These are phyloP conservation scores for Drosophila prosaltans DNA, from an alignment of 1,140 invertebrate species.

Conservation along the genomic window DNA sequence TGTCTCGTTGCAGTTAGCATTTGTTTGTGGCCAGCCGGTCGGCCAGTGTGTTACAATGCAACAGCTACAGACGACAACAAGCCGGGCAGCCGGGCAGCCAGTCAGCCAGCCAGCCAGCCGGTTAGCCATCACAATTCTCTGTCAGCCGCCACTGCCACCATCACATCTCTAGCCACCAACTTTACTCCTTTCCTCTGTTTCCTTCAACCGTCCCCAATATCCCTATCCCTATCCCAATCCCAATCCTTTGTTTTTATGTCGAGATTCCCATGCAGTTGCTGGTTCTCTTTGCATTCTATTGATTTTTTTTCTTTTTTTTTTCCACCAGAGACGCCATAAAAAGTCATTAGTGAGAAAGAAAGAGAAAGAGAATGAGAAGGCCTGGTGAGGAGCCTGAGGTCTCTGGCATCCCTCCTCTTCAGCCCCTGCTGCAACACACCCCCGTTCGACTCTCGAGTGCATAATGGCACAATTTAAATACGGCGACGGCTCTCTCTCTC, in stretches of 20 bases:
- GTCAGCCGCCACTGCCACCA: constrained; percentile 4
- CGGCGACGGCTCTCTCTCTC: constrained; percentile 44
- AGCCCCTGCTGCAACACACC: no score
- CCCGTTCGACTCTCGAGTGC: constrained; percentile 49
- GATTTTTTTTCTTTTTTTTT: constrained; percentile 63
- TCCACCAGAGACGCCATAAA: constrained; percentile 64
- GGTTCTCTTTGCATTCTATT: constrained; percentile 69
- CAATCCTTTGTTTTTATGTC: constrained; percentile 51
- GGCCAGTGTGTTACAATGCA: constrained; percentile 81
- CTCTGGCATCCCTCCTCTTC: neutral
- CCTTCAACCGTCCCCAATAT: no score
- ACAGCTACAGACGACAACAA: constrained; percentile 70
- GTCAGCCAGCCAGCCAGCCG: constrained; percentile 29
- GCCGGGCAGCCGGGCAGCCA: constrained; percentile 28
- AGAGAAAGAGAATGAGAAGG: neutral
- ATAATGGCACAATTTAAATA: constrained; percentile 81
- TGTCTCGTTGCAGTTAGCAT: constrained; percentile 52
- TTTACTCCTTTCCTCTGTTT: no score
- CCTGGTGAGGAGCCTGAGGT: constrained; percentile 2
- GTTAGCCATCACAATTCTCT: constrained; percentile 52
- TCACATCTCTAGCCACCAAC: neutral
- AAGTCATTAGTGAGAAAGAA: constrained; percentile 70
- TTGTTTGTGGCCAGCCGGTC: constrained; percentile 71
- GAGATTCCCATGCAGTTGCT: constrained; percentile 56
- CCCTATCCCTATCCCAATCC: neutral